Evolutionary conservation across 2,797 vertebrate species (phyloP).

Genomic region (Sebastes vulpes): DNA sequence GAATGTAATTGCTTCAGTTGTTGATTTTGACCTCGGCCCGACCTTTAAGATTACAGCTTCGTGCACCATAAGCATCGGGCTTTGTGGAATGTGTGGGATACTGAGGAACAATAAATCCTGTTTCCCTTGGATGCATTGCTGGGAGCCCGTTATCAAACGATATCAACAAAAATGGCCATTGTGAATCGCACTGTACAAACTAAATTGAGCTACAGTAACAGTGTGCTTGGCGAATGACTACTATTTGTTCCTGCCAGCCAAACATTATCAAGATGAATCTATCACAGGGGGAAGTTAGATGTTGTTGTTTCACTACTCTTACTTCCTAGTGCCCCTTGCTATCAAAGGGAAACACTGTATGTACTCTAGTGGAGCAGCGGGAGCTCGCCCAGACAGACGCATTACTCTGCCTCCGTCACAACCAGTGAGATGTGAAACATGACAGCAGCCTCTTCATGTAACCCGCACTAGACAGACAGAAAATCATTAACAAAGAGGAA

Average conservation of each 20-base stretch:
- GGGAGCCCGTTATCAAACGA: slow-evolving; percentile 47
- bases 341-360: slow-evolving; percentile 65
- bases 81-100: slow-evolving; percentile 44
- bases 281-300: slow-evolving; percentile 58
- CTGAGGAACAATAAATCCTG: slow-evolving; percentile 32
- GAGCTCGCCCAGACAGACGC: slow-evolving; percentile 53
- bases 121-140: slow-evolving; percentile 31
- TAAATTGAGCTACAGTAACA: slow-evolving; percentile 9
- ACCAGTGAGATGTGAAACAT: slow-evolving; percentile 66
- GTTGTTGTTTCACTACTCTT: slow-evolving; percentile 53
- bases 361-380: slow-evolving; percentile 36
- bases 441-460: slow-evolving; percentile 49
- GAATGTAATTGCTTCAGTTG: slow-evolving; percentile 58
- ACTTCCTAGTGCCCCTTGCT: slow-evolving; percentile 50
- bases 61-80: slow-evolving; percentile 2
- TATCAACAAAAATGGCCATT: slow-evolving; percentile 53
- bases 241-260: slow-evolving; percentile 54
- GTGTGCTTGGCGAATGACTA: slow-evolving; percentile 17
- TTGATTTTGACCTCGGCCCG: slow-evolving; percentile 38
- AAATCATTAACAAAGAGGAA: slow-evolving; percentile 50
- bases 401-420: slow-evolving; percentile 61
- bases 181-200: slow-evolving; percentile 44
- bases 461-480: slow-evolving; percentile 25
- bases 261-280: slow-evolving; percentile 52
- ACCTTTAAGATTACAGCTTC: slow-evolving; percentile 45